Conservation (phyloP, 2,888 invertebrate genomes). For the Argynnis bischoffii region DNA sequence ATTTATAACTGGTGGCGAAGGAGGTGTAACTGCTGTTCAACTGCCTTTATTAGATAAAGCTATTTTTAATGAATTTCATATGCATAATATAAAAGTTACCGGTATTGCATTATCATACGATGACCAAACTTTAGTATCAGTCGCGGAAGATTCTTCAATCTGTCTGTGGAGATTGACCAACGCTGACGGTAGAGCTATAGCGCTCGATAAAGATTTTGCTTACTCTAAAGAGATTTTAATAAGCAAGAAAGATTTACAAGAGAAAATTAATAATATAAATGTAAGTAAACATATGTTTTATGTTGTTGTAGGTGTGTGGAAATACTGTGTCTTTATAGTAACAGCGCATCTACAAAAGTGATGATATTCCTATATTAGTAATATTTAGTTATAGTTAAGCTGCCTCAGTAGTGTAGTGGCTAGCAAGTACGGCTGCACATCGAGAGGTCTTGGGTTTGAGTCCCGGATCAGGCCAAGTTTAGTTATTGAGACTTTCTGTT, state of each 20-base stretch:
- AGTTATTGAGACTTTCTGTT: too few relatives aligned
- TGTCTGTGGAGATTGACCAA: constrained; percentile 93
- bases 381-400: too few relatives aligned
- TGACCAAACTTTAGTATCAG: constrained; percentile 89
- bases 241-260: constrained; percentile 88
- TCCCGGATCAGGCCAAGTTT: too few relatives aligned
- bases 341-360: too few relatives aligned
- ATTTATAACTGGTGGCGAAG: constrained; percentile 90
- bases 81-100: constrained; percentile 80
- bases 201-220: constrained; percentile 88
- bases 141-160: constrained; percentile 89
- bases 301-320: neutral
- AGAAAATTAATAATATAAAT: constrained; percentile 85
- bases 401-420: too few relatives aligned
- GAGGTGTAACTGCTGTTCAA: constrained; percentile 89
- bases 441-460: too few relatives aligned
- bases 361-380: too few relatives aligned
- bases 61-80: constrained; percentile 73
- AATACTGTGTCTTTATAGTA: neutral
- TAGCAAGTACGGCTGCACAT: too few relatives aligned
- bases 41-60: constrained; percentile 87
- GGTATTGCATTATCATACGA: constrained; percentile 88
- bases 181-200: constrained; percentile 86
- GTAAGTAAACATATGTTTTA: constrained; percentile 52
- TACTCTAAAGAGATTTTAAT: constrained; percentile 92